Conservation (phyloP, 2,888 invertebrate species). For the Rhingia rostrata region DNA sequence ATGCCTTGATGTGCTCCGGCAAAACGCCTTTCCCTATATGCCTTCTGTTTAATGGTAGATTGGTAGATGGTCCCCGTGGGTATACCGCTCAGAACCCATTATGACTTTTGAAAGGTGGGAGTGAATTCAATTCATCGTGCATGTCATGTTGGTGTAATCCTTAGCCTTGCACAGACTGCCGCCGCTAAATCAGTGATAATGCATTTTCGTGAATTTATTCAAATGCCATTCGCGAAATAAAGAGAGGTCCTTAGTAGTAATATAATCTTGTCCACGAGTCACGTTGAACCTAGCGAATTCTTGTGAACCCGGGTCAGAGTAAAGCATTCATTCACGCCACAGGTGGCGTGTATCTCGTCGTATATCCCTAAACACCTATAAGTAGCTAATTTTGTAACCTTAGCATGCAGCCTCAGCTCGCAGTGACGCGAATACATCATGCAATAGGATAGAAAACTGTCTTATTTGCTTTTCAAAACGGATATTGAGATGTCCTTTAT, state of each 20-base stretch:
- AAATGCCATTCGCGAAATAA: conserved; percentile 47
- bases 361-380: conserved; percentile 64
- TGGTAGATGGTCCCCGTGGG: conserved; percentile 24
- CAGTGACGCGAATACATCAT: conserved; percentile 13
- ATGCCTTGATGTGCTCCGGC: conserved; percentile 12
- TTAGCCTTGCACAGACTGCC: background rate
- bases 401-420: conserved; percentile 28
- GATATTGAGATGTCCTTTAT: conserved; percentile 48
- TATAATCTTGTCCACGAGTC: conserved; percentile 25
- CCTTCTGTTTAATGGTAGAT: conserved; percentile 38
- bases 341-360: conserved; percentile 43
- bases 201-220: conserved; percentile 48
- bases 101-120: conserved; percentile 54
- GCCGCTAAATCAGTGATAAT: conserved; percentile 32
- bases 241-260: conserved; percentile 30
- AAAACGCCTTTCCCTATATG: background rate
- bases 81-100: background rate
- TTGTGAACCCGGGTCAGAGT: conserved; percentile 1
- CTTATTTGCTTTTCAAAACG: conserved; percentile 53
- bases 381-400: conserved; percentile 44
- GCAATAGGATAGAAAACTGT: conserved; percentile 12
- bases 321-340: conserved; percentile 46
- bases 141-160: conserved; percentile 8
- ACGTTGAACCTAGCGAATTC: conserved; percentile 13
- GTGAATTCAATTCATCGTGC: conserved; percentile 56